phyloP scores from a whole-genome alignment of 2,113 vertebrate species.

The Pedionomus torquatus region DNA sequence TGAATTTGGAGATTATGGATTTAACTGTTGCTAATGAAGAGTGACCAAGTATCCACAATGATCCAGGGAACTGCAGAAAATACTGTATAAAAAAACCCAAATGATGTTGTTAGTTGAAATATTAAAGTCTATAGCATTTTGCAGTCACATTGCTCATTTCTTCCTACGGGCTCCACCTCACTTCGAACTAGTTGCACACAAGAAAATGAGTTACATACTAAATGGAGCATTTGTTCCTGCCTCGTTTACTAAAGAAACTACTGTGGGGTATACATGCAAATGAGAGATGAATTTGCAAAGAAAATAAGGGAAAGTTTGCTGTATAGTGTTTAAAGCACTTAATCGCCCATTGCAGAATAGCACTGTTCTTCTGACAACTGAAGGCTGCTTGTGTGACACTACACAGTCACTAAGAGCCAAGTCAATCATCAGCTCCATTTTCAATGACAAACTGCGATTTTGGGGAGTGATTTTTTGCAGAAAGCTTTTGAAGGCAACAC shows the following conservation, averaged over 20 bases:
- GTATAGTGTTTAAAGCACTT: neutral
- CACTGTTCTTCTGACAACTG: neutral
- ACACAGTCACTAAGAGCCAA: neutral
- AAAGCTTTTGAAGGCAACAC: neutral
- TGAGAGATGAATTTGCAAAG: neutral
- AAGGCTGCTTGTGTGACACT: neutral
- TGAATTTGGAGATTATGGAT: neutral
- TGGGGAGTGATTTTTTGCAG: neutral
- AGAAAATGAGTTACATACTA: neutral
- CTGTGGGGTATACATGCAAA: neutral
- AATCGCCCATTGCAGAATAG: neutral
- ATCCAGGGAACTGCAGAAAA: neutral
- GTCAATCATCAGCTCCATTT: neutral
- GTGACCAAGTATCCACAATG: neutral
- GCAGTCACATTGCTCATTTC: neutral
- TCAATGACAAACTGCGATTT: neutral
- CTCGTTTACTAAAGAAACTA: neutral
- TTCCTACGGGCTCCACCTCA: neutral
- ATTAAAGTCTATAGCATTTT: neutral
- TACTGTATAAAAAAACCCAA: rapidly evolving
- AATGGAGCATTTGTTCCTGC: neutral
- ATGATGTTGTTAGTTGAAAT: neutral
- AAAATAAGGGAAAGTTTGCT: neutral
- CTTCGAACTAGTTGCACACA: neutral
- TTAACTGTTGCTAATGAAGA: neutral